A percentile compares a stretch with the other conserved stretches of the same genome.
phyloP scores from a whole-genome alignment of 2,797 vertebrate species.

The Hybognathus amarus region DNA sequence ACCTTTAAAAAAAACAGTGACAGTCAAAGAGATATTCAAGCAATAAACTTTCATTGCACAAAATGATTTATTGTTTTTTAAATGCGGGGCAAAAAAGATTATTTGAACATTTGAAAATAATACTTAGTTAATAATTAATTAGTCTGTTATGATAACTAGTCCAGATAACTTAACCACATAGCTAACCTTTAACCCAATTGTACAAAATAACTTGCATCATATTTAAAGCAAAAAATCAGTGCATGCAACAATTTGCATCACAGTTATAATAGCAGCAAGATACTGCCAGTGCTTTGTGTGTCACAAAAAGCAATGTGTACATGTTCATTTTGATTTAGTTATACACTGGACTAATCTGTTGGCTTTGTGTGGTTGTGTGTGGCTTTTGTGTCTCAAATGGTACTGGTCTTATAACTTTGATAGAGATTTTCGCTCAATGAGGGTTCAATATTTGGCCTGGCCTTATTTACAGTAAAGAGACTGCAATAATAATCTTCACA shows the following conservation, averaged over 20 bases:
- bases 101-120: neutral
- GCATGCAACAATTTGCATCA: neutral
- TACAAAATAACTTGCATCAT: neutral
- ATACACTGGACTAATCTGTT: neutral
- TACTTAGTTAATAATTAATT: neutral
- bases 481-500: conserved; percentile 18
- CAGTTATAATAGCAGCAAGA: neutral
- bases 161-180: neutral
- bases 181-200: neutral
- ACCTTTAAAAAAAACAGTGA: neutral
- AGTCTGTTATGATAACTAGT: neutral
- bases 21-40: neutral
- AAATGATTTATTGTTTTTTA: neutral
- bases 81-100: neutral
- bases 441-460: conserved; percentile 23
- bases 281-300: neutral
- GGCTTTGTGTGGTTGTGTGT: neutral
- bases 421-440: conserved; percentile 25
- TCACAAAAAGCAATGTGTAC: neutral
- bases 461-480: conserved; percentile 16
- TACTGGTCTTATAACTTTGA: conserved; percentile 9
- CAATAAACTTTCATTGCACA: neutral
- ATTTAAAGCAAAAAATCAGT: neutral
- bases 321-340: neutral
- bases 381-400: neutral